Evolutionary conservation across 64 coral and sea anemone genomes (phyloP), one percentile per base, ranked within the genome.

Genomic region (Dendronephthya gigantea): DNA sequence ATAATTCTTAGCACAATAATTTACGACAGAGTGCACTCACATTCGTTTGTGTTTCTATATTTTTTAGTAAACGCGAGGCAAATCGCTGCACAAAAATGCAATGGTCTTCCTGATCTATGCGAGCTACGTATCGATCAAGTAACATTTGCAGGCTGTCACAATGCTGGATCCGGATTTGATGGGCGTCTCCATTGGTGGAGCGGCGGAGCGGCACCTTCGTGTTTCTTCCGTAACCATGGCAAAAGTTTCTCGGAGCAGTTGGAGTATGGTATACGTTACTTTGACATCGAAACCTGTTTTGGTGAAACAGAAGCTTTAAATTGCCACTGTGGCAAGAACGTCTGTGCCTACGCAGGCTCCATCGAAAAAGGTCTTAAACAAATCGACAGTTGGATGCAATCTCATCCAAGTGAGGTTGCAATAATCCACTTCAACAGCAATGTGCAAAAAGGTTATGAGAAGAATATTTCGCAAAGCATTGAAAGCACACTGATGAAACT

Each of bases 101-200:
- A 93, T 40, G 92, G 92, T 3, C 62, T 93, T 76, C 27, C 40
- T 32, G 84, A 69, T 22, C 92, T 93, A 14, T 93, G 92, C 34
- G 76, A 84, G n/a, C 38, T 93, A 27, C 29, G 48, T 9, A 39
- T 93, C 2, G 30, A 93, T 32, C 55, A 93, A 43, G 85, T 90
- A 0, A 93, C 92, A 10, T 90, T 88, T 43, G 85, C 92, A 16
- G 92, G 88, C 1, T 88, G 32, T 41, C 92, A 93, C 52, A 93
- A 93, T 37, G 86, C 88, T 23, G 89, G 88, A 49, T 87, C 92
- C 2, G 92, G 92, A 7, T 90, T 87, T 88, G 84, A 88, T 81
- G 92, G 92, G 16, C 36, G 17, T 12, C 56, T 90, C 41, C 81
- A 88, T 35, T 82, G 85, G 33, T 90, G 92, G 88, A 69, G 49